A percentile compares a stretch with the other conserved stretches of the same genome.
phyloP scores from a whole-genome alignment of 2,888 invertebrate species.

The Yponomeuta malinellus region DNA sequence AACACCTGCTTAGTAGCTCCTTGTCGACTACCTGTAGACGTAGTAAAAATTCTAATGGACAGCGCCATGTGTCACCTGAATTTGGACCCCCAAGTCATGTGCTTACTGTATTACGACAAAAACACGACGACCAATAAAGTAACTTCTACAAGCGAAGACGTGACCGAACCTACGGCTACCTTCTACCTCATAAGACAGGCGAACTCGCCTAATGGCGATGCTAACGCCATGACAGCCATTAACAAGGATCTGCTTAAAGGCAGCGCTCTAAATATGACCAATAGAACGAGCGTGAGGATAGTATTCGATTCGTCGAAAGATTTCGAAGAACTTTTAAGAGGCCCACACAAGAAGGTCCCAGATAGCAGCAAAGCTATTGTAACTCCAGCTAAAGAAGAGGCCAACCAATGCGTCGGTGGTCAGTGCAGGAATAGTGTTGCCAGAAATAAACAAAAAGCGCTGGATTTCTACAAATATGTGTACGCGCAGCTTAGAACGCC shows the following conservation, averaged over 20 bases:
- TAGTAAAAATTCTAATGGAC: constrained; percentile 54
- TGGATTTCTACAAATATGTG: constrained; percentile 70
- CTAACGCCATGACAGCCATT: constrained; percentile 56
- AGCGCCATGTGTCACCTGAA: constrained; percentile 61
- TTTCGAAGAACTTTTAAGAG: constrained; percentile 37
- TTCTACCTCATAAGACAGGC: constrained; percentile 66
- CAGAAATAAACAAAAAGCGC: constrained; percentile 61
- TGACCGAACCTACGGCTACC: constrained; percentile 61
- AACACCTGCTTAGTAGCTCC: constrained; percentile 67
- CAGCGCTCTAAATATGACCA: constrained; percentile 56
- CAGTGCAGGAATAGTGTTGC: constrained; percentile 54
- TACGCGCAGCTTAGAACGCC: constrained; percentile 63
- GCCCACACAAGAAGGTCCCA: constrained; percentile 28
- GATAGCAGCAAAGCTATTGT: constrained; percentile 34
- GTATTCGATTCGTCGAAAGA: constrained; percentile 63
- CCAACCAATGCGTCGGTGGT: constrained; percentile 48
- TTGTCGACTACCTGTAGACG: constrained; percentile 61
- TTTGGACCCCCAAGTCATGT: constrained; percentile 61
- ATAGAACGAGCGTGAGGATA: constrained; percentile 60
- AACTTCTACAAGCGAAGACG: constrained; percentile 46
- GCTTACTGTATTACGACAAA: constrained; percentile 60
- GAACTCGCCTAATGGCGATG: constrained; percentile 46
- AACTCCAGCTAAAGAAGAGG: constrained; percentile 30
- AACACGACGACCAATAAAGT: constrained; percentile 42
- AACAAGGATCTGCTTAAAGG: constrained; percentile 57